phyloP scores from a whole-genome alignment of 1,140 invertebrate species.

The Eueides isabella region DNA sequence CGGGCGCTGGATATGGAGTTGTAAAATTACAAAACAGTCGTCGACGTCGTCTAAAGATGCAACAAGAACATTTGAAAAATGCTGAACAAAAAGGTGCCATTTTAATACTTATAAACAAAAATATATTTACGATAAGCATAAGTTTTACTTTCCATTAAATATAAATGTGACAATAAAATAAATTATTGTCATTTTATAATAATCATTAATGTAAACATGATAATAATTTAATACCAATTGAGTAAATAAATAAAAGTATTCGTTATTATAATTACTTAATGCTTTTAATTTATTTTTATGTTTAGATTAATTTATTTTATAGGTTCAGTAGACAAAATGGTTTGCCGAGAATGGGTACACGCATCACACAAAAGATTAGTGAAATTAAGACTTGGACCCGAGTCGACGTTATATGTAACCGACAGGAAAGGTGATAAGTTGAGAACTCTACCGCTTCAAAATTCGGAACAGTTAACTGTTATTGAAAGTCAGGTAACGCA shows the following conservation, averaged over 20 bases:
- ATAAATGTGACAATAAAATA: no score
- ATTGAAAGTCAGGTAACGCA: slow-evolving; percentile 87
- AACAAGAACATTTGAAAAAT: slow-evolving; percentile 90
- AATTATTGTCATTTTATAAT: no score
- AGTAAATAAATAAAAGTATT: no score
- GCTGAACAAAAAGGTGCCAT: slow-evolving; percentile 73
- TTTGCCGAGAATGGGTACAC: slow-evolving; percentile 97
- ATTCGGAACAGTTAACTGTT: slow-evolving; percentile 89
- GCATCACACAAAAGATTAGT: slow-evolving; percentile 95
- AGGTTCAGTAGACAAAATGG: slow-evolving; percentile 94
- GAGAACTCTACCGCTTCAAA: slow-evolving; percentile 89
- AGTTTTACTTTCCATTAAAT: no score
- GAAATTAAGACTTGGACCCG: slow-evolving; percentile 94
- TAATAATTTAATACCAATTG: no score
- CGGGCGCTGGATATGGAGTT: slow-evolving; percentile 95
- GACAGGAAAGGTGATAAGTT: slow-evolving; percentile 95
- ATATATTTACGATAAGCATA: no score
- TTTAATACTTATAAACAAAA: no score
- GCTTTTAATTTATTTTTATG: no score
- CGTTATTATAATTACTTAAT: no score
- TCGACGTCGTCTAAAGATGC: slow-evolving; percentile 89
- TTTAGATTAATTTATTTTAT: slow-evolving; percentile 16
- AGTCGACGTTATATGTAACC: slow-evolving; percentile 91
- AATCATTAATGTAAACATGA: no score
- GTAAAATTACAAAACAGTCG: slow-evolving; percentile 95